Evolutionary conservation across 2,888 invertebrate species (phyloP), one percentile per base, ranked within the genome.

Genomic region (Iselma pallidipennis): DNA sequence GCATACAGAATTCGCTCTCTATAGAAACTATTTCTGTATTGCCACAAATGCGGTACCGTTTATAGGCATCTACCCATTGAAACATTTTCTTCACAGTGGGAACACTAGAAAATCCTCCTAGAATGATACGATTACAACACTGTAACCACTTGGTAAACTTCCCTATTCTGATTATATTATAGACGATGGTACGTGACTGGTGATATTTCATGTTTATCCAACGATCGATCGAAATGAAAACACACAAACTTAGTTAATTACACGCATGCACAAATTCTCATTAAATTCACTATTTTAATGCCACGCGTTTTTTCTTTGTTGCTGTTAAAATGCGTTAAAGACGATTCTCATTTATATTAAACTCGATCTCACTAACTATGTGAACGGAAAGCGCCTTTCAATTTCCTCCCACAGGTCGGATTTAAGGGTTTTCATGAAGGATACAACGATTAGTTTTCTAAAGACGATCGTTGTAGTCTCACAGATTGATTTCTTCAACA

Each of bases 191-290:
- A 64, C 64, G 64, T 64, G 64, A 58, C 61, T 59, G 16, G 57
- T 49, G 65, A 63, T 66, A 59, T 58, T 60, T 59, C 62, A 58
- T 63, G 65, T 63, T 59, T 63, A 56, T 52, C 37, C 57, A 23
- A 7, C 28, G 63, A 60, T 66, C 66, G 66, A 66, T 66, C 6
- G 58, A 59, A 63, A 64, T 57, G 57, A 63, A 59, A 57, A 61
- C 55, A 66, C 52, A 59, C 59, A 63, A 69, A 69, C 66, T 69
- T 67, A 65, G 69, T 67, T 69, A 69, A 69, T 69, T 69, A 69
- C 62, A 69, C 66, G 69, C 67, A 63, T 69, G 66, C 66, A 66
- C 58, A 67, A 57, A 10, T 61, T 61, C 58, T 67, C 65, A 67
- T 65, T 65, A 67, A 42, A 42, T 10, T 42, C 9, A 12, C 21